phyloP scores from a whole-genome alignment of 2,113 vertebrate genomes.

The Gopherus flavomarginatus region DNA sequence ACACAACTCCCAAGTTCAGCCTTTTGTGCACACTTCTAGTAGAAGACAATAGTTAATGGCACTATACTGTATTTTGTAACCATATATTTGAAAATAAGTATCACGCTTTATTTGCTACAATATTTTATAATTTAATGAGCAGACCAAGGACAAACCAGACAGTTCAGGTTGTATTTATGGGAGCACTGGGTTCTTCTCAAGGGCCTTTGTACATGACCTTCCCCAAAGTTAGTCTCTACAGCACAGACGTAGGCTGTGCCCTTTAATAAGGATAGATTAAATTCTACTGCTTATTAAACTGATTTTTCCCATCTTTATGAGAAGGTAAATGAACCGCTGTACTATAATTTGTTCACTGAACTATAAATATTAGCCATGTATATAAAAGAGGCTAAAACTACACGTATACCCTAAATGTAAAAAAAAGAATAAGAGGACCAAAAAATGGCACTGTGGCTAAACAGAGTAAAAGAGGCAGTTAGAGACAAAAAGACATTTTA shows the following conservation, averaged over 20 bases:
- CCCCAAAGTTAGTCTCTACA: not conserved
- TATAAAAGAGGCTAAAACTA: not conserved
- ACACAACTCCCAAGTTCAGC: not conserved
- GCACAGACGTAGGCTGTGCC: not conserved
- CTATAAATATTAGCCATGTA: not conserved
- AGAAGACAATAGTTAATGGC: not conserved
- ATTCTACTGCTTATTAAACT: not conserved
- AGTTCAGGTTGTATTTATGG: not conserved
- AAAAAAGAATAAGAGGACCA: not conserved
- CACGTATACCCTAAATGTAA: not conserved
- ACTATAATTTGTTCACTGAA: not conserved
- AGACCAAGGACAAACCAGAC: not conserved
- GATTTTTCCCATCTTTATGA: not conserved
- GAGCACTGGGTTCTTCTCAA: not conserved
- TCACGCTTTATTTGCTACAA: not conserved
- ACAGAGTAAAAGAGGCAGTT: not conserved
- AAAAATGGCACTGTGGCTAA: not conserved
- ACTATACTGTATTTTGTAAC: not conserved
- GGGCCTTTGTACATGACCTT: not conserved
- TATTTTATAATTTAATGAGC: not conserved
- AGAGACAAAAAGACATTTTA: not conserved
- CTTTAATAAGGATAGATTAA: conserved; percentile 4
- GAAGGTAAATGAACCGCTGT: not conserved
- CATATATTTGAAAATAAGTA: not conserved
- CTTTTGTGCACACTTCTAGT: not conserved